phyloP scores from a whole-genome alignment of 2,888 invertebrate species.

The Thereva unica region DNA sequence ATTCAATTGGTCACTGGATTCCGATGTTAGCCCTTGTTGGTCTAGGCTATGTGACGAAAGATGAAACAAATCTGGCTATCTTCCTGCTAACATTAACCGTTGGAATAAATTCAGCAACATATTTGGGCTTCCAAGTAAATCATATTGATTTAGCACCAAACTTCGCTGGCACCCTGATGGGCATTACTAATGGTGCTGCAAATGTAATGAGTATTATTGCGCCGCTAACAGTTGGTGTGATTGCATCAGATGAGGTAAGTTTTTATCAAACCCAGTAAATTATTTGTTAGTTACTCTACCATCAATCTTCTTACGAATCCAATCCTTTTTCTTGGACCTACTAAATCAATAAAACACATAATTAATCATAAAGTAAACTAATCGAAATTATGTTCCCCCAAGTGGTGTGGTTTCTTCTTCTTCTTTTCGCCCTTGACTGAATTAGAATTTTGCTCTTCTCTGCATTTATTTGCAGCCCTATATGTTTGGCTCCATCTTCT shows the following conservation, averaged over 20 bases:
- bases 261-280: slow-evolving; percentile 37
- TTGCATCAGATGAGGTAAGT: slow-evolving; percentile 71
- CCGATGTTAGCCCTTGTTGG: slow-evolving; percentile 71
- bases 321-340: no score
- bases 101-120: slow-evolving; percentile 74
- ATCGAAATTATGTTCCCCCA: no score
- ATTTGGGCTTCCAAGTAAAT: slow-evolving; percentile 78
- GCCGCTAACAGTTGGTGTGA: slow-evolving; percentile 71
- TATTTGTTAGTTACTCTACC: slow-evolving; percentile 41
- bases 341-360: no score
- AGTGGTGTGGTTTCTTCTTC: no score
- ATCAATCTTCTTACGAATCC: no score
- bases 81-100: slow-evolving; percentile 71
- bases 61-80: slow-evolving; percentile 62
- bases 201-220: slow-evolving; percentile 80
- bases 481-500: no score
- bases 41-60: slow-evolving; percentile 61
- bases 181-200: slow-evolving; percentile 79
- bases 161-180: slow-evolving; percentile 83
- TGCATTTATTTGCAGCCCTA: no score
- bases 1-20: slow-evolving; percentile 66
- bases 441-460: no score
- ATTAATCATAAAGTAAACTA: no score
- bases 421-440: no score
- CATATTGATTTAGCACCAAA: slow-evolving; percentile 85